Evolutionary conservation across 2,888 invertebrate genomes (phyloP).

Genomic region (Caenorhabditis zanzibari): DNA sequence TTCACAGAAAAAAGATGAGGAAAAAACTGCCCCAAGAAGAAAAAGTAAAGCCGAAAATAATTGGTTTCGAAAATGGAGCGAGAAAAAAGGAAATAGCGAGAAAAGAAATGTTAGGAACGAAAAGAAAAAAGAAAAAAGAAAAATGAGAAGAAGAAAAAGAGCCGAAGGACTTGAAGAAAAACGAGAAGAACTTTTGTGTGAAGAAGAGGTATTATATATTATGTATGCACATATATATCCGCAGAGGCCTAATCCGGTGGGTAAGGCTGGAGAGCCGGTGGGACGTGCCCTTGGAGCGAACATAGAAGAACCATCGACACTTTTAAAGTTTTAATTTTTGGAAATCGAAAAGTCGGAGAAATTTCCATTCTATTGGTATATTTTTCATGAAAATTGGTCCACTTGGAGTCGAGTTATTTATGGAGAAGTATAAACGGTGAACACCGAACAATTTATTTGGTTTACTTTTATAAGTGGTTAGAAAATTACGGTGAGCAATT

Average conservation of each 20-base stretch:
- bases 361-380: no score
- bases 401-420: no score
- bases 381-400: no score
- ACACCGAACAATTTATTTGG: constrained; percentile 15
- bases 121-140: constrained; percentile 11
- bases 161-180: neutral
- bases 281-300: no score
- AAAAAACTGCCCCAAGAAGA: no score
- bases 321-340: no score
- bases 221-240: neutral
- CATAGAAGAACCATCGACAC: no score
- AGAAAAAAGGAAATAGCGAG: constrained; percentile 24
- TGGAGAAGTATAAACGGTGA: neutral
- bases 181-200: constrained; percentile 29
- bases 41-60: constrained; percentile 55
- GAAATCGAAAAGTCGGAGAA: no score
- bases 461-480: constrained; percentile 3
- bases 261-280: no score
- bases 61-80: constrained; percentile 48
- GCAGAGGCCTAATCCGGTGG: no score
- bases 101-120: constrained; percentile 7
- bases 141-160: constrained; percentile 21
- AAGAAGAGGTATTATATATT: constrained; percentile 25
- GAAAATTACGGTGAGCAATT: neutral
- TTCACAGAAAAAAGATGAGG: neutral